These are phyloP conservation scores for Anhinga anhinga DNA, from an alignment of 2,113 vertebrate species.

Conservation along the genomic window DNA sequence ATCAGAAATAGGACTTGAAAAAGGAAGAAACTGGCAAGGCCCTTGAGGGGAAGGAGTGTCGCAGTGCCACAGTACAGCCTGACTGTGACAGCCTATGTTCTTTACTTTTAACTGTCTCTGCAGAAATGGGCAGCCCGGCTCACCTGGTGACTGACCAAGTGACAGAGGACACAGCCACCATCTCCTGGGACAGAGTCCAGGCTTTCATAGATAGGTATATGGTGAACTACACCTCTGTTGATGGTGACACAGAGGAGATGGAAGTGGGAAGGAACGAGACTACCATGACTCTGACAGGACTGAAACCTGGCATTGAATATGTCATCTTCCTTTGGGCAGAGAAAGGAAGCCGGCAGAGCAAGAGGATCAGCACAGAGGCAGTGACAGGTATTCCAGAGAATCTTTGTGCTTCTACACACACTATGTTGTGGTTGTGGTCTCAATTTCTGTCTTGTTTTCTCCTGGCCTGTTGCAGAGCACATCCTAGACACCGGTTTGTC, in stretches of 20 bases:
- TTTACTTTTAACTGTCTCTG: not conserved
- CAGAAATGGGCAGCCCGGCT: constrained; percentile 65
- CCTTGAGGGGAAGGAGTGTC: not conserved
- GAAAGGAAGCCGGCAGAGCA: constrained; percentile 72
- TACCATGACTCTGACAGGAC: constrained; percentile 62
- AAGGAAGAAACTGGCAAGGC: not conserved
- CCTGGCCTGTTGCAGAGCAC: not conserved
- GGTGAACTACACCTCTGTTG: constrained; percentile 78
- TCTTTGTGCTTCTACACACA: not conserved
- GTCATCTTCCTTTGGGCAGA: constrained; percentile 79
- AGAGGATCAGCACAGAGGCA: constrained; percentile 71
- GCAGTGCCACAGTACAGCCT: not conserved
- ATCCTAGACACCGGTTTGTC: not conserved
- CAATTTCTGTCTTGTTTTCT: not conserved
- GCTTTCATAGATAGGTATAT: constrained; percentile 81
- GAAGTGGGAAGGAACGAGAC: constrained; percentile 60
- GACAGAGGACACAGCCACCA: constrained; percentile 78
- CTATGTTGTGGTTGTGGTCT: not conserved
- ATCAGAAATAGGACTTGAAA: not conserved
- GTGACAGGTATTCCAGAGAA: constrained; percentile 73
- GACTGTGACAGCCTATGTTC: not conserved
- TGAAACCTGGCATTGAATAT: constrained; percentile 78
- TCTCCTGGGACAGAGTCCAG: constrained; percentile 78
- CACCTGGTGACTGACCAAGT: constrained; percentile 74
- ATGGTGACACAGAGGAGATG: constrained; percentile 72